Base-by-base conservation (phyloP, 2,888 invertebrate species). In the Elmis aenea region DNA sequence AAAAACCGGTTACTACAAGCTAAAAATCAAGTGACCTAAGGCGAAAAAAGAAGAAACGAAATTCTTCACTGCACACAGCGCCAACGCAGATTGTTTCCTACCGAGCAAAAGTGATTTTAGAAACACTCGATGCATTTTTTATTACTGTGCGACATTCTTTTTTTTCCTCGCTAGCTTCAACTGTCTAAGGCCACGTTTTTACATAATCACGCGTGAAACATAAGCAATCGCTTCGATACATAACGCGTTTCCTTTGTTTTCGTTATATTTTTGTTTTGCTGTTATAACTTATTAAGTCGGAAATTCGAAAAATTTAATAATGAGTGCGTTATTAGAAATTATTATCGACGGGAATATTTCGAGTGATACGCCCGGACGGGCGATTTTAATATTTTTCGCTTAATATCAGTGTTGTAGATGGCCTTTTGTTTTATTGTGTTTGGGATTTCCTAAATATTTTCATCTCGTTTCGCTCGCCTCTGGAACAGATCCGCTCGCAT, bases 1-100 rank as follows among this genome's bases (percentile, higher is more conserved):
- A 62, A 62, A 61, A 62, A 62, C 61, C 61, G 61, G 61, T 62
- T 61, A 50, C 54, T 45, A 54, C 53, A 46, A 46, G 51, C 49
- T 52, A 55, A 52, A 58, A 59, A 58, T 55, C 52, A 40, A 48
- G 44, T 52, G 54, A 56, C 59, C 58, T 51, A 51, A 45, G 56
- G 55, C 53, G 45, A 49, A 57, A 57, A 47, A 43, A 57, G 51
- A 48, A 45, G 39, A 48, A 51, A 45, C 54, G 50, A 55, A 55
- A 56, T 54, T 45, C 41, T 40, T 36, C 34, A 36, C 29, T 30
- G 31, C 29, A 45, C 35, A 43, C 50, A 40, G 50, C 51, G 50
- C 42, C 49, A 48, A 49, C 49, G 48, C 47, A 31, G n/a, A n/a
- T n/a, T n/a, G n/a, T n/a, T n/a, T n/a, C n/a, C n/a, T n/a, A n/a